Conservation (phyloP, 2,888 invertebrate species). For the Phaedon cochleariae region DNA sequence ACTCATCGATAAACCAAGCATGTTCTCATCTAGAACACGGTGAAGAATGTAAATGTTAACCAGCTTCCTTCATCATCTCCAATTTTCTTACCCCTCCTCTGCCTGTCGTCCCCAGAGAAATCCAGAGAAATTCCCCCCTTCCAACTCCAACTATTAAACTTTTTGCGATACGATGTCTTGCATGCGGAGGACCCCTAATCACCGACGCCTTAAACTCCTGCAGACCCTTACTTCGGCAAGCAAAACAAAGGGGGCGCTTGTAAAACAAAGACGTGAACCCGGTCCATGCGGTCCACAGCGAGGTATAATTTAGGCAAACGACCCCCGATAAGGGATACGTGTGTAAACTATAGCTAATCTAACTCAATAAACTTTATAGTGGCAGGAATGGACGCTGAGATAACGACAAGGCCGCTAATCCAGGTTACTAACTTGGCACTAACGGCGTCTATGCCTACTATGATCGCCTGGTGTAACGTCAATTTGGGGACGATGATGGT, state of each 20-base stretch:
- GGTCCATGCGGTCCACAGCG: slow-evolving; percentile 42
- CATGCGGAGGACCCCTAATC: slow-evolving; percentile 45
- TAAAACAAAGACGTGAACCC: slow-evolving; percentile 59
- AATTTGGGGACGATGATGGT: slow-evolving; percentile 18
- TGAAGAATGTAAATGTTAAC: no score
- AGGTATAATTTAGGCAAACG: slow-evolving; percentile 62
- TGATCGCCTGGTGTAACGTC: slow-evolving; percentile 44
- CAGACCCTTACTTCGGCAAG: slow-evolving; percentile 51
- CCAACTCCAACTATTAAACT: slow-evolving; percentile 12
- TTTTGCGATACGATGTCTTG: slow-evolving; percentile 49
- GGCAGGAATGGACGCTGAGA: slow-evolving; percentile 63
- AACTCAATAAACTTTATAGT: slow-evolving; percentile 65
- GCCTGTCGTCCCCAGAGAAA: no score
- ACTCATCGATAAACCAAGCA: no score
- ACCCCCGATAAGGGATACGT: slow-evolving; percentile 62
- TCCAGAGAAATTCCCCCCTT: background rate
- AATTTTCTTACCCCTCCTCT: no score
- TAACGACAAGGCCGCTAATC: slow-evolving; percentile 62
- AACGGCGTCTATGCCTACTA: slow-evolving; percentile 58
- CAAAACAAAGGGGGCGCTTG: slow-evolving; percentile 55
- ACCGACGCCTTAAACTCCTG: slow-evolving; percentile 52
- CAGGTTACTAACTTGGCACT: slow-evolving; percentile 58
- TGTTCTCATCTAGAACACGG: no score
- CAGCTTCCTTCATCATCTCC: no score
- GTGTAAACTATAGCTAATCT: slow-evolving; percentile 65